Percentiles rank a stretch among this genome's conserved stretches.
phyloP scores from a whole-genome alignment of 2,888 invertebrate species.

The Tholera decimalis region DNA sequence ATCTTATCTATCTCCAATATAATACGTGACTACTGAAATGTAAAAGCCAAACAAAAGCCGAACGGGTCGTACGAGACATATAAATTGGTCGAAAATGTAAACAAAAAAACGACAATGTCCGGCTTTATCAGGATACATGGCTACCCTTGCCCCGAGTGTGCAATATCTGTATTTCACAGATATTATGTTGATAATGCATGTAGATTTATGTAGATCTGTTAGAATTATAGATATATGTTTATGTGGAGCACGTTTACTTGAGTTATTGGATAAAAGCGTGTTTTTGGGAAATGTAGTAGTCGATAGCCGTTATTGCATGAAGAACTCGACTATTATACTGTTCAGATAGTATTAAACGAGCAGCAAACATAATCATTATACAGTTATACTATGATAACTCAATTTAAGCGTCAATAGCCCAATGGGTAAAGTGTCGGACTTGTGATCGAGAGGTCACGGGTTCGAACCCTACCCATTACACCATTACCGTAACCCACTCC shows the following conservation, averaged over 20 bases:
- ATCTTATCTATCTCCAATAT: no score
- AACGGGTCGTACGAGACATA: no score
- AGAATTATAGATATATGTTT: constrained; percentile 44
- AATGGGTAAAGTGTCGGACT: no score
- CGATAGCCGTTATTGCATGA: not conserved
- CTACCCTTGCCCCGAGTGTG: constrained; percentile 43
- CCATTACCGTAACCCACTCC: no score
- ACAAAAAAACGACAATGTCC: no score
- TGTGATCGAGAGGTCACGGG: no score
- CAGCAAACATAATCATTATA: not conserved
- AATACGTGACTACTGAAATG: no score
- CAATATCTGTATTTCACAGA: constrained; percentile 47
- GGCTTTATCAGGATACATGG: not conserved
- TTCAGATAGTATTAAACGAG: not conserved
- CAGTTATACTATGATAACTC: no score
- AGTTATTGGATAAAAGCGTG: constrained; percentile 28
- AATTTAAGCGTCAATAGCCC: no score
- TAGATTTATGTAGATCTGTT: constrained; percentile 52
- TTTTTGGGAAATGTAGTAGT: constrained; percentile 2
- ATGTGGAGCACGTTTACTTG: constrained; percentile 40
- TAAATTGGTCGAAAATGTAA: no score
- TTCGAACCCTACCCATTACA: no score
- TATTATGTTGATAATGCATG: constrained; percentile 49
- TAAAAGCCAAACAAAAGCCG: no score
- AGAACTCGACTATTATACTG: not conserved